A percentile compares a stretch with the other conserved stretches of the same genome.
These are phyloP conservation scores for Matsumurasca onukii DNA, from an alignment of 1,140 invertebrate genomes.

Conservation along the genomic window DNA sequence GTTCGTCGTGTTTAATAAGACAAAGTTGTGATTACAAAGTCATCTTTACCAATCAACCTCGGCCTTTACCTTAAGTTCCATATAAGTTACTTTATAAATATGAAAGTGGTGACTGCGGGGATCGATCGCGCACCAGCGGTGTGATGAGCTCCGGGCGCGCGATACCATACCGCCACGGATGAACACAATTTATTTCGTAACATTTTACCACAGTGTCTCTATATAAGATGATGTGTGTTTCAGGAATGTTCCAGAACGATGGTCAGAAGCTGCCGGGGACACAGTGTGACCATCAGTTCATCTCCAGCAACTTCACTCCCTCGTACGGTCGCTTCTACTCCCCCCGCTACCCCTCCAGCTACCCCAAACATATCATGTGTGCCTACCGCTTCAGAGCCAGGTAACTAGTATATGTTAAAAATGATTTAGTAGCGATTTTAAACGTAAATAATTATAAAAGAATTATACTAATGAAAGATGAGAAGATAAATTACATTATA, in stretches of 20 bases:
- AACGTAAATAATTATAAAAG: not conserved
- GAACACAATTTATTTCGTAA: too few relatives aligned
- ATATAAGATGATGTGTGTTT: too few relatives aligned
- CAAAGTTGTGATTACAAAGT: too few relatives aligned
- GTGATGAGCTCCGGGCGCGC: too few relatives aligned
- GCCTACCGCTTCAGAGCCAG: conserved; percentile 76
- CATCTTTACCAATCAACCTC: too few relatives aligned
- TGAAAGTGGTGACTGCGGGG: too few relatives aligned
- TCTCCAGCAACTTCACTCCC: conserved; percentile 62
- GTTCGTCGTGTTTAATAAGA: too few relatives aligned
- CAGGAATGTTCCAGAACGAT: conserved; percentile 51
- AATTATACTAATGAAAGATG: not conserved
- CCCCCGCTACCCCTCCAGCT: conserved; percentile 79
- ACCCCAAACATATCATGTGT: conserved; percentile 77
- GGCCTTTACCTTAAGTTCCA: too few relatives aligned
- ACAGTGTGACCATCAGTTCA: conserved; percentile 74
- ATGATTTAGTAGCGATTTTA: not conserved
- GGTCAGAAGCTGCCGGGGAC: conserved; percentile 46
- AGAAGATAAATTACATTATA: not conserved
- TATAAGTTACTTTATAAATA: too few relatives aligned
- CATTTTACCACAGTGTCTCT: too few relatives aligned
- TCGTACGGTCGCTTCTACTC: conserved; percentile 76
- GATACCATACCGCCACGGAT: too few relatives aligned
- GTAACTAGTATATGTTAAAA: conserved; percentile 50
- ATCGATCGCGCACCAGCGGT: too few relatives aligned